Evolutionary conservation across 2,888 invertebrate species (phyloP).

Genomic region (Allophyes oxyacanthae): DNA sequence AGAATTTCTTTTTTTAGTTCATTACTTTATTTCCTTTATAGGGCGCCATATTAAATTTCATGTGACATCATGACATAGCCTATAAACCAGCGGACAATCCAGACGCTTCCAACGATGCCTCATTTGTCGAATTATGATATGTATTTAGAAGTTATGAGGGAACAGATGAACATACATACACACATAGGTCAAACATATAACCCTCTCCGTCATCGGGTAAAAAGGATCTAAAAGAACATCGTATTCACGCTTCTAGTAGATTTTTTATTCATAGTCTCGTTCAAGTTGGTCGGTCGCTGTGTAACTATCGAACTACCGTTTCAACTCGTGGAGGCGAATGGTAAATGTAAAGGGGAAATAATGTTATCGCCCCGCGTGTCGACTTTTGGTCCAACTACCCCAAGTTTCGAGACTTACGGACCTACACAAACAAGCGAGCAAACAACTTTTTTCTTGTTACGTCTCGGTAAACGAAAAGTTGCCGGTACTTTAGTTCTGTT

Average conservation of each 20-base stretch:
- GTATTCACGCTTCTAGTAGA: conserved; percentile 53
- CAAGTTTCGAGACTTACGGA: conserved; percentile 57
- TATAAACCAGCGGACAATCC: too few relatives aligned
- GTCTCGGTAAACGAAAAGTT: conserved; percentile 57
- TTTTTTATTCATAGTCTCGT: conserved; percentile 41
- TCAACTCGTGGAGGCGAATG: conserved; percentile 60
- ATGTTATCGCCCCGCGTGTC: conserved; percentile 65
- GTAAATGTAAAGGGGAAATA: conserved; percentile 69
- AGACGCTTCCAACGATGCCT: too few relatives aligned
- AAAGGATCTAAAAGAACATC: conserved; percentile 8
- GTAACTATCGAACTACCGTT: conserved; percentile 68
- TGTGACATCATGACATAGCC: too few relatives aligned
- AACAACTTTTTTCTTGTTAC: conserved; percentile 61
- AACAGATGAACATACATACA: too few relatives aligned
- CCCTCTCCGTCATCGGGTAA: too few relatives aligned
- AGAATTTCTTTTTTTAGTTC: neutral
- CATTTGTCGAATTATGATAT: too few relatives aligned
- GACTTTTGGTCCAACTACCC: conserved; percentile 51
- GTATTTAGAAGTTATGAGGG: too few relatives aligned
- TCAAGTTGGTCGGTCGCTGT: conserved; percentile 57
- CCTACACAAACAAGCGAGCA: conserved; percentile 60
- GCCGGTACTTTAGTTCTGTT: conserved; percentile 47
- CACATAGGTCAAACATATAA: too few relatives aligned
- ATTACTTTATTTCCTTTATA: too few relatives aligned
- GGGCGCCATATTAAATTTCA: too few relatives aligned